Base-by-base conservation (phyloP, 2,113 vertebrate genomes). In the Rhea americana region DNA sequence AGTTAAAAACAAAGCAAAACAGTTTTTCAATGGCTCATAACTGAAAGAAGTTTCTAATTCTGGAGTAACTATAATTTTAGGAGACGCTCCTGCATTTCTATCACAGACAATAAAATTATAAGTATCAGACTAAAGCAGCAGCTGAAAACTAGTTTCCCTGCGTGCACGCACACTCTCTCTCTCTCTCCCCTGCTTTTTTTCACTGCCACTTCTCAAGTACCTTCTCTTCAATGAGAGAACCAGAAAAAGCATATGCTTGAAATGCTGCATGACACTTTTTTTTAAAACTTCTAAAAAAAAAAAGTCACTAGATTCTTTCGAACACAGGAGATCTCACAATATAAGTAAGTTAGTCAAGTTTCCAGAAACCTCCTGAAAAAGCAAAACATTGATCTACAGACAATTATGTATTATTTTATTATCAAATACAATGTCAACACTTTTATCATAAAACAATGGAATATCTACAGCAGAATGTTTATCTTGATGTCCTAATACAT, bases 281-380 rank as follows among this genome's bases (percentile, higher is more conserved):
- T 94, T 94, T 35, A 35, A 35, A 32, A 32, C 58, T 96, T 95
- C 74, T 76, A 76, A 96, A 87, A 93, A 35, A 93, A 35, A 94
- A 84, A 79, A 94, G 66, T 45, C 94, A 96, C 81, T 89, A 85
- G 77, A 95, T 96, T 86, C 39, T 71, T 95, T 83, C 93, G 91
- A 88, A 71, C 5, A 65, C 41, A 85, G 87, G 59, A 93, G 56
- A 95, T 77, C 89, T 95, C 84, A 91, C 37, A 67, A 82, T 89
- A 94, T 72, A 96, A 94, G 71, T 92, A 96, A 43, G 92, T 76
- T 93, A 94, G 71, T 92, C 83, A 95, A 92, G 68, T 89, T 96
- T 79, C 71, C 90, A 94, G 81, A 90, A 96, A 83, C 50, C 91
- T 94, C 70, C 78, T 96, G 86, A 89, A 94, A 93, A 96, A 87